Evolutionary conservation across 2,888 invertebrate genomes (phyloP), one percentile per base, ranked within the genome.

Genomic region (Neoitamus cyanurus): DNA sequence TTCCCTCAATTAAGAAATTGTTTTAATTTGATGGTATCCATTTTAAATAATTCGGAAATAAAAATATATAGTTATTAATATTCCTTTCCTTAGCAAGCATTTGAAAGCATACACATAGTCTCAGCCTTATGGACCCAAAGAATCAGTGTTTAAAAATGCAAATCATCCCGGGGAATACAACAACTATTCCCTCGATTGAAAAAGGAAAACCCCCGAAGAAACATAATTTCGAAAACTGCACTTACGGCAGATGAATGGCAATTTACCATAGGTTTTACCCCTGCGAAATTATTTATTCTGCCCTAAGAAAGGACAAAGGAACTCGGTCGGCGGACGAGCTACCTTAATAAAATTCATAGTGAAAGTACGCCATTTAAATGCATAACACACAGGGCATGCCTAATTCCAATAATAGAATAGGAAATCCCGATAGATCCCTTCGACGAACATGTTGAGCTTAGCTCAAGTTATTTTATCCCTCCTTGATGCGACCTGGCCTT

Each of bases 331-430:
- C 58, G 58, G 58, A 20, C 20, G 77, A 42, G 77, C 31, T 36
- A 80, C 80, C 70, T 83, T 83, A 46, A 83, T 83, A 83, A 83
- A 72, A 72, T 46, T 72, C 42, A 83, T 83, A 83, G 15, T 91
- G 90, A 91, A 91, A 91, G 90, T 90, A 91, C 91, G 91, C 90
- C 91, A 91, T 91, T 91, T 91, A 91, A 91, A 91, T 91, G 91
- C 91, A 91, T 91, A 90, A 91, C 91, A 91, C 91, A 91, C 89
- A 91, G 90, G 90, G 89, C 89, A 89, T 89, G 84, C 90, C 90
- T 91, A 91, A 91, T 91, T 89, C 91, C 91, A 91, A 91, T 91
- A 91, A 91, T 91, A 91, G 91, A 91, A 91, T 90, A 91, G 90
- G 89, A 91, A 91, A 91, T 91, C 91, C 91, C 88, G 88, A 90